These are phyloP conservation scores for Netelia inedita DNA, from an alignment of 2,888 invertebrate species.

Conservation along the genomic window DNA sequence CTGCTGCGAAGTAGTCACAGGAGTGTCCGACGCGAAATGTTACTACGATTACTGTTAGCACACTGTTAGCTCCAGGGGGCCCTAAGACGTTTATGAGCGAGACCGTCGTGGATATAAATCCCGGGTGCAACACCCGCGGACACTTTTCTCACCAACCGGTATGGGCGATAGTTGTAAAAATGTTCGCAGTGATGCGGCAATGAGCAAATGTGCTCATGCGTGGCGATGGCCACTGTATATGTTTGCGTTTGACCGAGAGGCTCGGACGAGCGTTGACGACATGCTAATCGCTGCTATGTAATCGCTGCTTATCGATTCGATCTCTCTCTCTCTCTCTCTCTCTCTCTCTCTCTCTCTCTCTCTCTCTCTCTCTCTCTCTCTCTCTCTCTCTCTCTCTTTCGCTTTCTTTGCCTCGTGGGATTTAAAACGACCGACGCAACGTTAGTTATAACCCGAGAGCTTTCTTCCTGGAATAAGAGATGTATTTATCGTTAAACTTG, in stretches of 20 bases:
- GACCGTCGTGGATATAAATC: constrained; percentile 50
- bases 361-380: constrained; percentile 24
- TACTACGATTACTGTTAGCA: constrained; percentile 35
- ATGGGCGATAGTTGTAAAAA: constrained; percentile 16
- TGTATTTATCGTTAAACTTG: constrained; percentile 2
- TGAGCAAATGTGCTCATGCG: constrained; percentile 39
- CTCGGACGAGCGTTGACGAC: constrained; percentile 23
- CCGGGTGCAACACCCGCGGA: constrained; percentile 42
- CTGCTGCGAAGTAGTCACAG: constrained; percentile 7
- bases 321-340: constrained; percentile 27
- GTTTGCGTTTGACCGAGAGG: constrained; percentile 1
- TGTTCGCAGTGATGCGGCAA: constrained; percentile 9
- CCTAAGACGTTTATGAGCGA: constrained; percentile 43
- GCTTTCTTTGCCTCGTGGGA: constrained; percentile 23
- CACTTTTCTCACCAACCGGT: constrained; percentile 35
- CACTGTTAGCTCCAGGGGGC: constrained; percentile 21
- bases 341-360: constrained; percentile 25
- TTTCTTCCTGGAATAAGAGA: constrained; percentile 35
- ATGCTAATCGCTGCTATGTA: constrained; percentile 41
- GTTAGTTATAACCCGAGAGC: constrained; percentile 5
- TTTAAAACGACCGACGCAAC: constrained; percentile 40
- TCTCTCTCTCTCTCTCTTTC: constrained; percentile 8
- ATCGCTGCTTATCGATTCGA: constrained; percentile 43
- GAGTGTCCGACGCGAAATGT: constrained; percentile 42
- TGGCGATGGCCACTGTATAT: neutral